Conservation (phyloP, 2,888 invertebrate genomes). For the Andrena camellia region DNA sequence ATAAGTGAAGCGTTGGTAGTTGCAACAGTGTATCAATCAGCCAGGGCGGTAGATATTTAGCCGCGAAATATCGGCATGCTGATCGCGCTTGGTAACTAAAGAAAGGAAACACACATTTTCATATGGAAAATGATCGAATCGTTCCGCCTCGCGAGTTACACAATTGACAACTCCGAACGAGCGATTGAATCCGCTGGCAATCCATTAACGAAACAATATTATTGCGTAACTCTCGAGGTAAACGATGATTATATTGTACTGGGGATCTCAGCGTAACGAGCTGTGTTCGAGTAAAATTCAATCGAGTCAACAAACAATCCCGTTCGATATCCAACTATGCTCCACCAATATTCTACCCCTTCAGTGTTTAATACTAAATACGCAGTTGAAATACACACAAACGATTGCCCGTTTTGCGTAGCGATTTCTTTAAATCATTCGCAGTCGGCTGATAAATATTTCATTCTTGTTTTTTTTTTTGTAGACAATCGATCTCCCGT, state of each 20-base stretch:
- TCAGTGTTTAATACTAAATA: not conserved
- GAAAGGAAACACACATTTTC: not conserved
- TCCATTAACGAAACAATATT: conserved; percentile 25
- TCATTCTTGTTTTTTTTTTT: too few relatives aligned
- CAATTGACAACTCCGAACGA: not conserved
- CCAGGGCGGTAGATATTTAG: too few relatives aligned
- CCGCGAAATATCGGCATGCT: too few relatives aligned
- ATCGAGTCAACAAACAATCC: conserved; percentile 28
- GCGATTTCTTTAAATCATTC: not conserved
- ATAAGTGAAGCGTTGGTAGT: too few relatives aligned
- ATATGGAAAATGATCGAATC: not conserved
- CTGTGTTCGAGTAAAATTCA: conserved; percentile 15
- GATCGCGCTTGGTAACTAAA: too few relatives aligned
- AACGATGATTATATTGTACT: conserved; percentile 17
- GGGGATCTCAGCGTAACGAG: conserved; percentile 13
- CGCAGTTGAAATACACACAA: not conserved
- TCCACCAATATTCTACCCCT: not conserved
- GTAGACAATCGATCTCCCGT: too few relatives aligned
- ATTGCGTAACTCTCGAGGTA: conserved; percentile 5
- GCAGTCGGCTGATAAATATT: too few relatives aligned
- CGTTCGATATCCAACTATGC: not conserved
- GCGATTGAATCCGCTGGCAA: conserved; percentile 1
- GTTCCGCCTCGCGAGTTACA: not conserved
- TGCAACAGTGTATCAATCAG: too few relatives aligned
- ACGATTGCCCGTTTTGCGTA: not conserved